Base-by-base conservation (phyloP, 2,113 vertebrate genomes). In the Synodontis membranacea region DNA sequence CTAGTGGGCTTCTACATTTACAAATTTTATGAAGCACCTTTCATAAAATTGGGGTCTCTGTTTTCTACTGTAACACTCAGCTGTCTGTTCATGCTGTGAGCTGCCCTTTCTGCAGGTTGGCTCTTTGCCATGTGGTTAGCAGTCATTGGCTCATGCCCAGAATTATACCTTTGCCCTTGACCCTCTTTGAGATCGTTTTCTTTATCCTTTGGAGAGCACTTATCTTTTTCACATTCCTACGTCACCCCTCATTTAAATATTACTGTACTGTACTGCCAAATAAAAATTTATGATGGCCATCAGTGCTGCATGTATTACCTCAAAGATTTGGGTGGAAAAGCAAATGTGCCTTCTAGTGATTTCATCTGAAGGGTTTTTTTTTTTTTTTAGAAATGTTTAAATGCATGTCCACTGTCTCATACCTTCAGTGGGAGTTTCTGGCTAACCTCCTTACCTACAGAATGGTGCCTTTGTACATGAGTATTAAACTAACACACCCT, bases 21-120 rank as follows among this genome's bases (percentile, higher is more conserved):
- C 92, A 90, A 75, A 91, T 90, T 58, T 93, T 93, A 93, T 93
- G 92, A 94, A 93, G 90, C 91, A 89, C 93, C 93, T 94, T 94
- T 95, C 91, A 94, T 93, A 93, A 89, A 80, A 8, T 17, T 60
- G 89, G 42, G 82, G 86, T 86, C 83, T 56, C 52, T 68, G 34
- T 74, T 54, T 82, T 83, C 42, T 88, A 88, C 82, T 70, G 60
- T 70, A 90, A 90, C 84, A 88, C 88, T 88, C 70, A 46, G 80
- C 86, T 89, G 82, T 85, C 86, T 91, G 89, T 90, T 89, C 37
- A 34, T 66, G 42, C 83, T 64, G 23, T 82, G 15, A 42, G 56
- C 42, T 42, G 81, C 42, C 80, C 56, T 89, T 88, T 83, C 82
- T 80, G 84, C 34, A 4, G 56, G n/a, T 75, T 56, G 79, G 82